phyloP scores from a whole-genome alignment of 2,888 invertebrate genomes.

The Agrotis exclamationis region DNA sequence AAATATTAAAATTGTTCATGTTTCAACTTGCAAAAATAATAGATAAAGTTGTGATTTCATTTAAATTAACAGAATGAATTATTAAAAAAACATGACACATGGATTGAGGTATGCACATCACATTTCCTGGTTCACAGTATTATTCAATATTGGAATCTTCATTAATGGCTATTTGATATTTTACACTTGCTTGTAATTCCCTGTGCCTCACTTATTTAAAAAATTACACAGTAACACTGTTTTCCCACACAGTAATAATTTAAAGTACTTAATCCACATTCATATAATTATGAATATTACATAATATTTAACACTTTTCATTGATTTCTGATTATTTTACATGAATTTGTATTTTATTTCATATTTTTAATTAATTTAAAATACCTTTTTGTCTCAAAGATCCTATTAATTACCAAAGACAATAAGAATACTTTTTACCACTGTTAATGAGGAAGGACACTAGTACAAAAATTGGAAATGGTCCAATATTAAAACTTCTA shows the following conservation, averaged over 20 bases:
- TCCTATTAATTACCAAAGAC: constrained; percentile 55
- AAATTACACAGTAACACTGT: constrained; percentile 1
- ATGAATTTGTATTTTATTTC: background rate
- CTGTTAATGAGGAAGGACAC: constrained; percentile 79
- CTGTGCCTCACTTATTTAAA: background rate
- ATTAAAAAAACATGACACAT: background rate
- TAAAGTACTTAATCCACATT: constrained; percentile 1
- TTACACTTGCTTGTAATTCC: background rate
- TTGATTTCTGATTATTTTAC: constrained; percentile 17
- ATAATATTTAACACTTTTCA: constrained; percentile 26
- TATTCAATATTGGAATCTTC: constrained; percentile 11
- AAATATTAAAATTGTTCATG: background rate
- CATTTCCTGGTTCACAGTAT: background rate
- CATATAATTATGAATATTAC: constrained; percentile 38
- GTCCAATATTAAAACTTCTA: constrained; percentile 87
- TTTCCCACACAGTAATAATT: constrained; percentile 7
- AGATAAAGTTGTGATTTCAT: background rate
- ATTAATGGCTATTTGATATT: background rate
- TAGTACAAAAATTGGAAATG: constrained; percentile 84
- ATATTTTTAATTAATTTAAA: constrained; percentile 25
- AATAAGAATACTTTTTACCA: constrained; percentile 66
- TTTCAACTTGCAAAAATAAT: too few species aligned
- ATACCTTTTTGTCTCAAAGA: constrained; percentile 56
- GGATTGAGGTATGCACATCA: background rate
- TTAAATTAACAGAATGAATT: background rate